Percentiles rank a stretch among this genome's conserved stretches.
Conservation (phyloP, 1,140 invertebrate species). For the Lamellibrachia luymesi region DNA sequence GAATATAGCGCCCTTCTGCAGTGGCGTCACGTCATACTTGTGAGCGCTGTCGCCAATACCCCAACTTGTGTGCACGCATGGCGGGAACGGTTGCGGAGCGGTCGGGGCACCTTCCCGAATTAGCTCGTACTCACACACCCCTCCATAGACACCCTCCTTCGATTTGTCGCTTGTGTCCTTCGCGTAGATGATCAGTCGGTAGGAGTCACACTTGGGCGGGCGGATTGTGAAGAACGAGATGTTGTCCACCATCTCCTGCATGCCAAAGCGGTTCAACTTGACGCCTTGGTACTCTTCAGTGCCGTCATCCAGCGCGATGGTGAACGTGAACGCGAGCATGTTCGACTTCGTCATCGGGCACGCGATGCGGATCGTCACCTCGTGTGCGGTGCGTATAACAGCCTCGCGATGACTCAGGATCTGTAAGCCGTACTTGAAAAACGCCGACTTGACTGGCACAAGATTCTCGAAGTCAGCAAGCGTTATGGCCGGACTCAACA, state of each 20-base stretch:
- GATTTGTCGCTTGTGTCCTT: conserved; percentile 52
- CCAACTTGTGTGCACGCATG: conserved; percentile 54
- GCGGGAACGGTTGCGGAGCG: conserved; percentile 50
- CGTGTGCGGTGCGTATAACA: conserved; percentile 32
- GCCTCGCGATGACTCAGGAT: conserved; percentile 54
- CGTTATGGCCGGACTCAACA: conserved; percentile 46
- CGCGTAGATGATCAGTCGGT: conserved; percentile 55
- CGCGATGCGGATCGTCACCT: conserved; percentile 28
- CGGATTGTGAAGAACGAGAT: conserved; percentile 54
- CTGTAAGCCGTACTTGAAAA: conserved; percentile 57
- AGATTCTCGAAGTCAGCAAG: conserved; percentile 56
- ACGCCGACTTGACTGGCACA: conserved; percentile 56
- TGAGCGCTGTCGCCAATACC: conserved; percentile 37
- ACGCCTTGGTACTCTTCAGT: conserved; percentile 47
- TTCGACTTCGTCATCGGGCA: conserved; percentile 29
- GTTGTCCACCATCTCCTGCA: conserved; percentile 52
- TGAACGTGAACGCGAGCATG: conserved; percentile 54
- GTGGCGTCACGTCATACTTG: conserved; percentile 46
- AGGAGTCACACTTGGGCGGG: conserved; percentile 50
- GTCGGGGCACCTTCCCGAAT: conserved; percentile 22
- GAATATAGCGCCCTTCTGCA: conserved; percentile 49
- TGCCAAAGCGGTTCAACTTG: conserved; percentile 52
- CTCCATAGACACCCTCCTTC: conserved; percentile 55
- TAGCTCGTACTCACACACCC: conserved; percentile 56
- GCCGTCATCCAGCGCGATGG: conserved; percentile 50